Conservation (phyloP, 2,113 vertebrate genomes). For the Tichodroma muraria region DNA sequence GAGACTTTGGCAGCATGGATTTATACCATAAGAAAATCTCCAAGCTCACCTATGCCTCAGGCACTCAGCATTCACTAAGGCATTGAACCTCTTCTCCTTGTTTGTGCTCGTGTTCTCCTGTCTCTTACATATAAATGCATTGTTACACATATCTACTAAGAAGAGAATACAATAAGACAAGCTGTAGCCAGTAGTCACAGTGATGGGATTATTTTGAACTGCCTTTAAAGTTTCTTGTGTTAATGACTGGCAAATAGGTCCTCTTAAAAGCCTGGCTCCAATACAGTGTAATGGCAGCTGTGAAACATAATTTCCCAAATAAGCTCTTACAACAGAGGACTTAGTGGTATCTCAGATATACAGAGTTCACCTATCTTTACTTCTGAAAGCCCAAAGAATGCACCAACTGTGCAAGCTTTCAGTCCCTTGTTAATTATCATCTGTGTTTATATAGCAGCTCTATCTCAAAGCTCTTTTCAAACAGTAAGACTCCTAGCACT, state of each 20-base stretch:
- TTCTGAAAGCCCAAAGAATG: neutral
- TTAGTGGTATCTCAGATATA: neutral
- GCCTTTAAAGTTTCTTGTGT: neutral
- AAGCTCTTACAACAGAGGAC: neutral
- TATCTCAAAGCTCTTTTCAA: conserved; percentile 24
- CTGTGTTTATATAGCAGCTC: neutral
- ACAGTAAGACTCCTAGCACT: conserved; percentile 1
- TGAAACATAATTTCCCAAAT: neutral
- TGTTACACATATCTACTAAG: neutral
- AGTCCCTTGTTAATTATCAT: conserved; percentile 12
- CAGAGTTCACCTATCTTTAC: neutral
- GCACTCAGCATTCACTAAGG: neutral
- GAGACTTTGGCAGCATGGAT: neutral
- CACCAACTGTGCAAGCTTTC: neutral
- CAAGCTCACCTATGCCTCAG: neutral
- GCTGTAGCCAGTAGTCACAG: neutral
- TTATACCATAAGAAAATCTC: neutral
- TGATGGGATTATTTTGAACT: neutral
- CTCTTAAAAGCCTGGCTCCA: neutral
- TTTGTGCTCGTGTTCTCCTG: neutral
- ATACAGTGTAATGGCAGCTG: neutral
- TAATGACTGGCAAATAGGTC: neutral
- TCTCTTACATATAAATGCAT: neutral
- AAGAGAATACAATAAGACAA: neutral
- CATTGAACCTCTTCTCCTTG: neutral